phyloP scores from a whole-genome alignment of 2,888 invertebrate species.

The Hermodice carunculata region DNA sequence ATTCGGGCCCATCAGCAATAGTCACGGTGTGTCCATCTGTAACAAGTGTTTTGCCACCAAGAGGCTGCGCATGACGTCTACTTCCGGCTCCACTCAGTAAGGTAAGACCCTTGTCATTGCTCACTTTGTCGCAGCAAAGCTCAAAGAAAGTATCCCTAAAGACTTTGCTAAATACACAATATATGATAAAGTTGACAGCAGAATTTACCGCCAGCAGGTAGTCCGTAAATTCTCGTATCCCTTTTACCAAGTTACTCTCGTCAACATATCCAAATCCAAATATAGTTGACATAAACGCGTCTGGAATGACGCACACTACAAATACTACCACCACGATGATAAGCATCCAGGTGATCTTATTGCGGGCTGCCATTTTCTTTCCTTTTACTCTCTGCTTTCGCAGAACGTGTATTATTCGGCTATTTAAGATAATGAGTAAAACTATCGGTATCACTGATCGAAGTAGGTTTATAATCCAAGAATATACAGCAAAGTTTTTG shows the following conservation, averaged over 20 bases:
- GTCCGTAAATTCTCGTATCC: slow-evolving; percentile 47
- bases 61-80: no score
- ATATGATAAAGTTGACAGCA: slow-evolving; percentile 47
- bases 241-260: slow-evolving; percentile 38
- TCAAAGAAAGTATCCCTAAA: slow-evolving; percentile 39
- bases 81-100: no score
- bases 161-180: slow-evolving; percentile 41
- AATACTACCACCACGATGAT: slow-evolving; percentile 42
- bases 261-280: slow-evolving; percentile 45
- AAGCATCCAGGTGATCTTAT: slow-evolving; percentile 46
- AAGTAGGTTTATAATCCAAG: slow-evolving; percentile 61
- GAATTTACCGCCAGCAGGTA: slow-evolving; percentile 43
- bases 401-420: slow-evolving; percentile 61
- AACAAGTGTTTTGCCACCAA: no score
- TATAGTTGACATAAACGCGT: slow-evolving; percentile 44
- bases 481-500: slow-evolving; percentile 54
- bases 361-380: slow-evolving; percentile 36
- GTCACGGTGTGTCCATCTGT: no score
- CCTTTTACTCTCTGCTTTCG: slow-evolving; percentile 53
- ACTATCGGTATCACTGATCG: slow-evolving; percentile 64
- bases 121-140: slow-evolving; percentile 31
- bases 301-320: slow-evolving; percentile 42
- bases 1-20: no score
- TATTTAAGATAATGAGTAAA: slow-evolving; percentile 60
- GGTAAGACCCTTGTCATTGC: no score